Evolutionary conservation across 2,888 invertebrate genomes (phyloP).

Genomic region (Drepana falcataria): DNA sequence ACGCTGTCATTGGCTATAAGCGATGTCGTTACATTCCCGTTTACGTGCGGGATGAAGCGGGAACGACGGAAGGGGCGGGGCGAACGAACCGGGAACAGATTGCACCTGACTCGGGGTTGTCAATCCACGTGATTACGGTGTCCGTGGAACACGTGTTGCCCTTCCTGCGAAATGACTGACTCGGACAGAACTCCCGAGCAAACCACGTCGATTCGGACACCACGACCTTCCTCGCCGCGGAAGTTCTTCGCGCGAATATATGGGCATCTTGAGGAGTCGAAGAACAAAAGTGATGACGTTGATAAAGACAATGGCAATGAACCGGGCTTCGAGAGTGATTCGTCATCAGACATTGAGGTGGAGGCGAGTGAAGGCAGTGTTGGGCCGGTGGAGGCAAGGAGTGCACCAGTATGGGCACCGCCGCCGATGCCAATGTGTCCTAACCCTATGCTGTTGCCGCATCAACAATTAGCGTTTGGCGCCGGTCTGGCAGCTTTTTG

Average conservation of each 20-base stretch:
- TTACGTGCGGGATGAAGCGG: slow-evolving; percentile 35
- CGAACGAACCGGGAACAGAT: slow-evolving; percentile 14
- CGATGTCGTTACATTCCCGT: slow-evolving; percentile 37
- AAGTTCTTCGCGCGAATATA: slow-evolving; percentile 90
- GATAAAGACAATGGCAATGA: slow-evolving; percentile 26
- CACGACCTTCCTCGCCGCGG: slow-evolving; percentile 86
- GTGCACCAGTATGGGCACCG: slow-evolving; percentile 46
- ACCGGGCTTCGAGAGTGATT: slow-evolving; percentile 50
- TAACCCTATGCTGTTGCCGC: slow-evolving; percentile 61
- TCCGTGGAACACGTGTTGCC: slow-evolving; percentile 39
- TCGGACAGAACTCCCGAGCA: slow-evolving; percentile 26
- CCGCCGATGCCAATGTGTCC: slow-evolving; percentile 65
- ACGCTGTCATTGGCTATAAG: slow-evolving; percentile 39
- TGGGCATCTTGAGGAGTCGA: slow-evolving; percentile 83
- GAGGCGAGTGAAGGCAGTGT: slow-evolving; percentile 38
- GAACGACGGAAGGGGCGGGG: slow-evolving; percentile 40
- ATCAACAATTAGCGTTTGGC: slow-evolving; percentile 78
- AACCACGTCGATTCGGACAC: slow-evolving; percentile 37
- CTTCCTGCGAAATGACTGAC: slow-evolving; percentile 35
- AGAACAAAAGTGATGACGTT: slow-evolving; percentile 25
- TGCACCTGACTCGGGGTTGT: slow-evolving; percentile 25
- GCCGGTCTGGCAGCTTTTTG: slow-evolving; percentile 78
- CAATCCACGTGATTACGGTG: slow-evolving; percentile 52
- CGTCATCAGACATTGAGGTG: slow-evolving; percentile 70
- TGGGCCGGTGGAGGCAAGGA: slow-evolving; percentile 20